Conservation (phyloP, 2,797 vertebrate species). For the Menidia menidia region DNA sequence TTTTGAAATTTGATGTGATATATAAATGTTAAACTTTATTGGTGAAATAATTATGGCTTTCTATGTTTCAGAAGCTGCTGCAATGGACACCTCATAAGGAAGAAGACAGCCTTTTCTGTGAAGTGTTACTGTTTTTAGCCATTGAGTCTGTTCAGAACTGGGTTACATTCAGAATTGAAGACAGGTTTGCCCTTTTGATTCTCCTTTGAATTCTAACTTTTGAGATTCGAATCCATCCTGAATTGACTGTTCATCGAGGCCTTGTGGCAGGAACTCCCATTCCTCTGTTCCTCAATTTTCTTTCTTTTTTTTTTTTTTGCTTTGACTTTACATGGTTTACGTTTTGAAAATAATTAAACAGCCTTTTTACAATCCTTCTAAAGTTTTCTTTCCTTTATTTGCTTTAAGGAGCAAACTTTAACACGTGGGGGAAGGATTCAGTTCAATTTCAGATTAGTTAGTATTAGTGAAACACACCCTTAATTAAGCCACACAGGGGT, state of each 20-base stretch:
- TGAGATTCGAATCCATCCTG: constrained; percentile 14
- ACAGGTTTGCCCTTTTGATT: constrained; percentile 4
- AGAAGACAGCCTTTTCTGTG: constrained; percentile 12
- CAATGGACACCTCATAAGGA: constrained; percentile 84
- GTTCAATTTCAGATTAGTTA: not conserved
- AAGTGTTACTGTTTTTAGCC: constrained; percentile 27
- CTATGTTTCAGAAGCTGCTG: constrained; percentile 71
- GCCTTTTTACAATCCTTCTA: constrained; percentile 43
- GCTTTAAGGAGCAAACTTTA: not conserved
- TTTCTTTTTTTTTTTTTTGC: constrained; percentile 19
- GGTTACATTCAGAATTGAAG: constrained; percentile 4
- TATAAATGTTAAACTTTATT: not conserved
- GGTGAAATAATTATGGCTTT: constrained; percentile 3
- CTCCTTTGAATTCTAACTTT: constrained; percentile 5
- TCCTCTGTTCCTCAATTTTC: constrained; percentile 12
- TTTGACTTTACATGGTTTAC: constrained; percentile 48
- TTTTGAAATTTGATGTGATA: no score
- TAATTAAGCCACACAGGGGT: not conserved
- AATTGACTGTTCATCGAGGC: constrained; percentile 42
- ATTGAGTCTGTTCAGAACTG: constrained; percentile 11
- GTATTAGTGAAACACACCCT: not conserved
- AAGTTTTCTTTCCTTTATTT: constrained; percentile 14
- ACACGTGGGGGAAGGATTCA: not conserved
- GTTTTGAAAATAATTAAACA: constrained; percentile 64
- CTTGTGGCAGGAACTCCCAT: constrained; percentile 47